Evolutionary conservation across 2,113 vertebrate genomes (phyloP), one percentile per base, ranked within the genome.

Genomic region (Strigops habroptila): DNA sequence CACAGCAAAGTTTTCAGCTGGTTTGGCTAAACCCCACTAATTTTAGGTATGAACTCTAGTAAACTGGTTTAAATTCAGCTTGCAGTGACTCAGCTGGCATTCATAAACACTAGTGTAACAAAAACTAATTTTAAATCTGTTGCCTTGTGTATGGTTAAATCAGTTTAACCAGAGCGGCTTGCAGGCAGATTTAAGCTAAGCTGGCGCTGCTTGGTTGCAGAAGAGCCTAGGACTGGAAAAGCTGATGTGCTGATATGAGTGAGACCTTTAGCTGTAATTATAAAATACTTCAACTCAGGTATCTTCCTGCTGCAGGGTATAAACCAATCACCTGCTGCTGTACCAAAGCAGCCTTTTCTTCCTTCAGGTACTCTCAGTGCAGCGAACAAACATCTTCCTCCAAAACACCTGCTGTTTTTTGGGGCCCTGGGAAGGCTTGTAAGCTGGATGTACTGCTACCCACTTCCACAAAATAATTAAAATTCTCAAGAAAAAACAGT

Each of bases 51-150:
- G 95, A 96, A 94, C 88, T 91, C 86, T 3, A 75, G 80, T 91
- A 95, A 95, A 86, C 86, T 71, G 82, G 77, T 95, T 96, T 93
- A 96, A 96, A 94, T 94, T 88, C 90, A 84, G 80, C 65, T 80
- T 52, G 18, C 3, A 2, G 43, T 96, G 91, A 95, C 65, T 96
- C 82, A 96, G 65, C 48, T 90, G 79, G 88, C 69, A 84, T 88
- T 88, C 93, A 95, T 90, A 95, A 94, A 94, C 91, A 95, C 48
- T 51, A 90, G 64, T 0, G 1, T 90, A 96, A 93, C 55, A 67
- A 55, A 68, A 90, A 68, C 1, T 94, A 94, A 96, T 88, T 93
- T 95, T 86, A 96, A 90, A 88, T 76, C 94, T 30, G 2, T 90
- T 5, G 7, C 46, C 2, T 18, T 84, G 57, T 75, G 30, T 84